Conservation (phyloP, 2,888 invertebrate genomes). For the Eubasilissa splendida region DNA sequence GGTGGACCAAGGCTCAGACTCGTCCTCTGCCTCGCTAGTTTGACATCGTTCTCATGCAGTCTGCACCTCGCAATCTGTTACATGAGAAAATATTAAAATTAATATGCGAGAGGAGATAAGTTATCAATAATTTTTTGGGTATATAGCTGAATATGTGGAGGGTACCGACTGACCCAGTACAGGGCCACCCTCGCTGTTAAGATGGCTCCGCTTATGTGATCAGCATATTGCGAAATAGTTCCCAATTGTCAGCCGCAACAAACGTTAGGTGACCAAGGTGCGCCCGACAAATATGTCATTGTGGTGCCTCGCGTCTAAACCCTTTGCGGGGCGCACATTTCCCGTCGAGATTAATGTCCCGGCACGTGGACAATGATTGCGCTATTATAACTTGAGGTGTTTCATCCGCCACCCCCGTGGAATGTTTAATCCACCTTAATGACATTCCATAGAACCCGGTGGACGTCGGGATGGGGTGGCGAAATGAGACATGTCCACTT, state of each 20-base stretch:
- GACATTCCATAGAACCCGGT: conserved; percentile 50
- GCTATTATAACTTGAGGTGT: conserved; percentile 58
- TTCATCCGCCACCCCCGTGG: conserved; percentile 47
- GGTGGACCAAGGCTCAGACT: too few species aligned
- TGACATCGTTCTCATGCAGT: too few species aligned
- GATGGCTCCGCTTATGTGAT: too few species aligned
- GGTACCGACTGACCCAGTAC: too few species aligned
- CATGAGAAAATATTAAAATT: too few species aligned
- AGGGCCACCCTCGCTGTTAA: too few species aligned
- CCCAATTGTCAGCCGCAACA: conserved; percentile 29
- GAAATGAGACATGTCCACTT: background rate
- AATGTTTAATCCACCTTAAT: conserved; percentile 59
- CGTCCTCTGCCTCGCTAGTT: too few species aligned
- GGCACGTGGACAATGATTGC: conserved; percentile 57
- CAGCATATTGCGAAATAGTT: background rate
- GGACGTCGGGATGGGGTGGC: background rate
- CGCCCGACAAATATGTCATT: conserved; percentile 41
- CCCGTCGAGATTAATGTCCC: conserved; percentile 53
- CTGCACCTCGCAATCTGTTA: too few species aligned
- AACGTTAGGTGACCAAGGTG: conserved; percentile 32
- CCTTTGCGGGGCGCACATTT: conserved; percentile 34
- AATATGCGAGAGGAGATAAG: too few species aligned
- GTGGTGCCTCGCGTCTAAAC: conserved; percentile 29
- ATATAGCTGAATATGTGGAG: too few species aligned
- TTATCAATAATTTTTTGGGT: too few species aligned